These are phyloP conservation scores for Ormyrus labotus DNA, from an alignment of 2,888 invertebrate species.

Conservation along the genomic window DNA sequence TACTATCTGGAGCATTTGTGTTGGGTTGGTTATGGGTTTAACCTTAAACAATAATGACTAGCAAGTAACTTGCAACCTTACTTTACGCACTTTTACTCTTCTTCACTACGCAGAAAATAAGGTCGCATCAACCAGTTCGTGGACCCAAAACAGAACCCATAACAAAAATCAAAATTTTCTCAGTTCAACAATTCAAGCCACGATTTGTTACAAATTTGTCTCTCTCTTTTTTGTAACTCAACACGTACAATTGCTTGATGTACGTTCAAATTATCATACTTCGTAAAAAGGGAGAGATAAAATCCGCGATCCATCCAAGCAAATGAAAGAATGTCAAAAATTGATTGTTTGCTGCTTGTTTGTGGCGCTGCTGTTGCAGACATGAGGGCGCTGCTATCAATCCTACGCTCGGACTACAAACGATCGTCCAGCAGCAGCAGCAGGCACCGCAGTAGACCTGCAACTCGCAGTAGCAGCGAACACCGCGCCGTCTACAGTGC, in stretches of 20 bases:
- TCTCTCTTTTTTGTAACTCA: not conserved
- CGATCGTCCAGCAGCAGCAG: constrained; percentile 13
- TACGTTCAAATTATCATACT: too few species aligned
- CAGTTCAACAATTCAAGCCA: not conserved
- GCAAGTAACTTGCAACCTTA: constrained; percentile 29
- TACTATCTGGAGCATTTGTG: constrained; percentile 73
- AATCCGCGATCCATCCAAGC: too few species aligned
- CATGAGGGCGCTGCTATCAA: constrained; percentile 71
- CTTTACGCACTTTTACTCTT: constrained; percentile 22
- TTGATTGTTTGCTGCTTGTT: not conserved
- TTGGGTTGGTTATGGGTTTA: constrained; percentile 74
- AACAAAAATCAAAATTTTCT: constrained; percentile 25
- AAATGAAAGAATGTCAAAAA: too few species aligned
- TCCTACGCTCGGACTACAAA: constrained; percentile 72
- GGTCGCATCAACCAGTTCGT: not conserved
- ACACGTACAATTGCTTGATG: too few species aligned
- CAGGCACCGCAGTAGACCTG: constrained; percentile 53
- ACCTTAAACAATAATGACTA: constrained; percentile 49
- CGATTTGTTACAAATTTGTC: not conserved
- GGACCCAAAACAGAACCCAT: constrained; percentile 4
- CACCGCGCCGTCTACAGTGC: constrained; percentile 22
- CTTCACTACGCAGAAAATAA: not conserved
- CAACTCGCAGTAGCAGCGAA: constrained; percentile 52
- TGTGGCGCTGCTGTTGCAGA: constrained; percentile 70
- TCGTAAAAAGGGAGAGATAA: too few species aligned